Conservation (phyloP, 2,888 invertebrate species). For the Cheilosia grossa region DNA sequence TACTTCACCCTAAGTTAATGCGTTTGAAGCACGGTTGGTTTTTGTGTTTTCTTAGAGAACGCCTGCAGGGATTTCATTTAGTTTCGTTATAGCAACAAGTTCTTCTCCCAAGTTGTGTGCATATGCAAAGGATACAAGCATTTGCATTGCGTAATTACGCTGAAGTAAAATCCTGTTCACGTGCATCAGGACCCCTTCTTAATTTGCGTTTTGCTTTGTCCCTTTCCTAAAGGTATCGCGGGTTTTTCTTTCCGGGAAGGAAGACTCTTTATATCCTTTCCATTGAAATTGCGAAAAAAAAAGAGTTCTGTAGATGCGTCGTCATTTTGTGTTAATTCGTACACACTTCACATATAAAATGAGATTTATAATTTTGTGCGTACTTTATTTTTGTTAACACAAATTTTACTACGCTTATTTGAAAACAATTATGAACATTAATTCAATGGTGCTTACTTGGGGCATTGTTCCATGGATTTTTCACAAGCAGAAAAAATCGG, state of each 20-base stretch:
- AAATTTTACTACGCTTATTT: conserved; percentile 48
- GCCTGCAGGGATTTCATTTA: conserved; percentile 37
- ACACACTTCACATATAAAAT: background rate
- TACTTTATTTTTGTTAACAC: conserved; percentile 22
- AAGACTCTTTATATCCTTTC: conserved; percentile 21
- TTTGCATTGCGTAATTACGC: conserved; percentile 65
- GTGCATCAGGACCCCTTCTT: conserved; percentile 65
- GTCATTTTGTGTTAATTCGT: conserved; percentile 7
- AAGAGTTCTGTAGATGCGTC: conserved; percentile 63
- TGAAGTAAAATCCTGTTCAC: conserved; percentile 53
- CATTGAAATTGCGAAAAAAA: conserved; percentile 41
- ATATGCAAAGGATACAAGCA: conserved; percentile 29
- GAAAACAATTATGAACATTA: conserved; percentile 43
- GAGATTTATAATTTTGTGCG: conserved; percentile 2
- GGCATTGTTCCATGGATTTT: conserved; percentile 54
- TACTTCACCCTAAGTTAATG: conserved; percentile 25
- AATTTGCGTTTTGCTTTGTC: conserved; percentile 32
- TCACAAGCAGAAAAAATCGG: conserved; percentile 42
- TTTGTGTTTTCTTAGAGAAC: conserved; percentile 6
- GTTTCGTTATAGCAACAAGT: conserved; percentile 22
- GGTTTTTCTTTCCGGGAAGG: background rate
- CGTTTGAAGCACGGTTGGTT: background rate
- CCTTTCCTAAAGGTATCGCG: conserved; percentile 13
- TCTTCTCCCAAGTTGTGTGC: conserved; percentile 12
- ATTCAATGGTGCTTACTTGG: conserved; percentile 20